phyloP scores from a whole-genome alignment of 2,113 vertebrate species.

The Sebastes schlegelii region DNA sequence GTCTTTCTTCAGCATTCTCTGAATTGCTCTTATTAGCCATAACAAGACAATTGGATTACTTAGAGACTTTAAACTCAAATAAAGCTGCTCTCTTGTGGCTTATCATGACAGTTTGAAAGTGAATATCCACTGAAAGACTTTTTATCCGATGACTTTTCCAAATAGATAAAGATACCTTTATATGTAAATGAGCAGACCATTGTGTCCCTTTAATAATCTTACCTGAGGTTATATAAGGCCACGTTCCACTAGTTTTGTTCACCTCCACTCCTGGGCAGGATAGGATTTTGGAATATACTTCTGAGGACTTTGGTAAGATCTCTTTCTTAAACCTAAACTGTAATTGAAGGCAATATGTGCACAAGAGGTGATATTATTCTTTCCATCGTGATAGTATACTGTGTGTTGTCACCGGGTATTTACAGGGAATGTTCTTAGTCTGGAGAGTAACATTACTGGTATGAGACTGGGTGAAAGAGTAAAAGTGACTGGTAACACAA shows the following conservation, averaged over 20 bases:
- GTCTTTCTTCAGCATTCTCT: neutral
- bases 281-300: neutral
- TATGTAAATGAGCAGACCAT: slow-evolving; percentile 44
- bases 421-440: neutral
- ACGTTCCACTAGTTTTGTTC: neutral
- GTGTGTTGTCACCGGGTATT: neutral
- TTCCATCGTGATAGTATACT: neutral
- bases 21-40: neutral
- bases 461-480: neutral
- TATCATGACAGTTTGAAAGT: neutral
- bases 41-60: neutral
- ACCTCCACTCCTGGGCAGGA: neutral
- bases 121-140: neutral
- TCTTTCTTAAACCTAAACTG: neutral
- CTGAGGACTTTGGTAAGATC: slow-evolving; percentile 17
- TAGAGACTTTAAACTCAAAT: neutral
- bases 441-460: neutral
- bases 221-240: neutral
- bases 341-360: neutral
- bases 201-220: neutral
- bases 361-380: neutral
- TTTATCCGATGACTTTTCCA: slow-evolving; percentile 1
- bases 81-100: neutral
- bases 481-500: neutral
- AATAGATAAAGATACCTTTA: slow-evolving; percentile 21